Evolutionary conservation across 2,888 invertebrate species (phyloP).

Genomic region (Periphyllus acericola): DNA sequence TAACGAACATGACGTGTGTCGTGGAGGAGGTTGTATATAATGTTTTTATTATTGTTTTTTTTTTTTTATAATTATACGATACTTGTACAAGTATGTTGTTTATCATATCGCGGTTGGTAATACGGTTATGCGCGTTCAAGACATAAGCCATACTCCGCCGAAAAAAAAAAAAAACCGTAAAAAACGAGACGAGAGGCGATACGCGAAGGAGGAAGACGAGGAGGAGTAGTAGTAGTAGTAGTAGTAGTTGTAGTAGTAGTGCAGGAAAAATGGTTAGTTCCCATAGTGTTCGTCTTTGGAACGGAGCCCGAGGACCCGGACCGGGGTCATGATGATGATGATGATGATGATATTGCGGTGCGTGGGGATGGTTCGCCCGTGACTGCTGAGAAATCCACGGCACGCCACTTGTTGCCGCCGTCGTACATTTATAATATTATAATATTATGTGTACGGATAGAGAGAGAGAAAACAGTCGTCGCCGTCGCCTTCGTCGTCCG

Average conservation of each 20-base stretch:
- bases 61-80: conserved; percentile 42
- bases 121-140: background rate
- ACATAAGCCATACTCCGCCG: conserved; percentile 6
- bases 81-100: background rate
- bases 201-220: background rate
- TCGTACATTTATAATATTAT: background rate
- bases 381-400: conserved; percentile 61
- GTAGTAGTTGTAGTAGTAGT: too few species aligned
- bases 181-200: conserved; percentile 2
- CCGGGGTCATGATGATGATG: conserved; percentile 21
- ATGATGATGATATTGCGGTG: background rate
- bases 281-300: conserved; percentile 54
- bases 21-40: too few species aligned
- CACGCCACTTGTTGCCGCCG: conserved; percentile 59
- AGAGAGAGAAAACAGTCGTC: background rate
- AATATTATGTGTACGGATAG: too few species aligned
- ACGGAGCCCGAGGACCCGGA: conserved; percentile 40
- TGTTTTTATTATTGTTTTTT: conserved; percentile 9
- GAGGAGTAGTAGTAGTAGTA: background rate
- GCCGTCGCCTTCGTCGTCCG: background rate
- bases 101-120: background rate
- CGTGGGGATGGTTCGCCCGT: conserved; percentile 2
- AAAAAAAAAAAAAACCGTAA: conserved; percentile 13
- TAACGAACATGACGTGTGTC: background rate
- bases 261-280: conserved; percentile 39